Evolutionary conservation across 2,113 vertebrate genomes (phyloP).

Genomic region (Erythrolamprus reginae): DNA sequence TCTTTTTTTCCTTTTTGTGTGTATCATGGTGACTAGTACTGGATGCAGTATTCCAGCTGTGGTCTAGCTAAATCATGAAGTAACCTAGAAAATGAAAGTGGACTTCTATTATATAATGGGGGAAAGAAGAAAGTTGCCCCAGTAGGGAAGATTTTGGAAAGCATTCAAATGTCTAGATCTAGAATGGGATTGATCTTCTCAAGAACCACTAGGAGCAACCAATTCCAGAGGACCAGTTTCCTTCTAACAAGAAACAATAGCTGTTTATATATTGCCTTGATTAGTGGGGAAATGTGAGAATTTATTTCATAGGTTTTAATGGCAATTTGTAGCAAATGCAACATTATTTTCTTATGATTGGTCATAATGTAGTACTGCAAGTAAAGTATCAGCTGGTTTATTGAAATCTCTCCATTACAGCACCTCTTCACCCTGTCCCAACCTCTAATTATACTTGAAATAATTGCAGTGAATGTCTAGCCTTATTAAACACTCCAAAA

Average conservation of each 20-base stretch:
- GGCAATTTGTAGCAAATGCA: neutral
- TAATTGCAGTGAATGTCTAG: constrained; percentile 16
- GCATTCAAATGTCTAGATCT: constrained; percentile 47
- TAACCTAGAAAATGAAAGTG: constrained; percentile 59
- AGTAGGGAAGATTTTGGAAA: constrained; percentile 49
- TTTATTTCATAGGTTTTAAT: neutral
- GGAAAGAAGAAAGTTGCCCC: constrained; percentile 46
- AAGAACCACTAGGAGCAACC: neutral
- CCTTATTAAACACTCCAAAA: constrained; percentile 43
- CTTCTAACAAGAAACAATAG: neutral
- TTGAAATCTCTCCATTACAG: neutral
- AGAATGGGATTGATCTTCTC: neutral
- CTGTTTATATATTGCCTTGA: rapidly evolving
- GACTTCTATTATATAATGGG: constrained; percentile 55
- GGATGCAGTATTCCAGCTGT: neutral
- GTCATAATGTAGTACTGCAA: neutral
- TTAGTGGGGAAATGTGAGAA: constrained; percentile 14
- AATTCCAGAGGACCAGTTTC: neutral
- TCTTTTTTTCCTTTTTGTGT: too few relatives aligned
- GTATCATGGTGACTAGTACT: neutral
- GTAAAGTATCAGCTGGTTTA: constrained; percentile 23
- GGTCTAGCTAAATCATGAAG: constrained; percentile 69
- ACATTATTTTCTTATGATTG: constrained; percentile 19
- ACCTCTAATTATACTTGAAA: constrained; percentile 12
- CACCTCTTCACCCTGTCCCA: neutral